phyloP scores from a whole-genome alignment of 2,888 invertebrate genomes.

The Norana najaformis region DNA sequence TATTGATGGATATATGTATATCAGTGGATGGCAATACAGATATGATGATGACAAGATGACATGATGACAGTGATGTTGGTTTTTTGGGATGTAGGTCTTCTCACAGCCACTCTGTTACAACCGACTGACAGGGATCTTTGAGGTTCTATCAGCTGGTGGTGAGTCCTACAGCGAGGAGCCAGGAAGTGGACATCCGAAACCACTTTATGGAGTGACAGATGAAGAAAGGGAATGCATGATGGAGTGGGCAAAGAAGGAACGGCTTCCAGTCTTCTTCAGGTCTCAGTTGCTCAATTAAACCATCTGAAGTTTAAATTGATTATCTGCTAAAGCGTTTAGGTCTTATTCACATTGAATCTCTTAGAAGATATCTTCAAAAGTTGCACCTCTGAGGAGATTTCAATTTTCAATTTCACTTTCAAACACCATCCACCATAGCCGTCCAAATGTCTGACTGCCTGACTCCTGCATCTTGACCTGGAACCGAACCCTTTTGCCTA shows the following conservation, averaged over 20 bases:
- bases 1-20: too few relatives aligned
- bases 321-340: neutral
- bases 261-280: slow-evolving; percentile 60
- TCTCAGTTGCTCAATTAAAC: slow-evolving; percentile 39
- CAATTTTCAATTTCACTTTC: too few relatives aligned
- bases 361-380: too few relatives aligned
- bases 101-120: slow-evolving; percentile 60
- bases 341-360: too few relatives aligned
- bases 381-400: too few relatives aligned
- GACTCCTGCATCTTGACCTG: too few relatives aligned
- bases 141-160: slow-evolving; percentile 48
- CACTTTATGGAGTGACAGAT: slow-evolving; percentile 60
- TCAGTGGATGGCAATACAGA: too few relatives aligned
- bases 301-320: neutral
- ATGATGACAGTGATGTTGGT: neutral
- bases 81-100: slow-evolving; percentile 54
- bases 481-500: too few relatives aligned
- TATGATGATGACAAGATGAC: neutral
- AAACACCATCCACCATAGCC: too few relatives aligned
- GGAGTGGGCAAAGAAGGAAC: slow-evolving; percentile 59
- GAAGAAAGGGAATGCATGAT: slow-evolving; percentile 58
- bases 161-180: slow-evolving; percentile 40
- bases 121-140: slow-evolving; percentile 60
- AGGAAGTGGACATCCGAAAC: slow-evolving; percentile 36
- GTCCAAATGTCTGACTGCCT: too few relatives aligned